Evolutionary conservation across 2,888 invertebrate genomes (phyloP).

Genomic region (Eristalis arbustorum): DNA sequence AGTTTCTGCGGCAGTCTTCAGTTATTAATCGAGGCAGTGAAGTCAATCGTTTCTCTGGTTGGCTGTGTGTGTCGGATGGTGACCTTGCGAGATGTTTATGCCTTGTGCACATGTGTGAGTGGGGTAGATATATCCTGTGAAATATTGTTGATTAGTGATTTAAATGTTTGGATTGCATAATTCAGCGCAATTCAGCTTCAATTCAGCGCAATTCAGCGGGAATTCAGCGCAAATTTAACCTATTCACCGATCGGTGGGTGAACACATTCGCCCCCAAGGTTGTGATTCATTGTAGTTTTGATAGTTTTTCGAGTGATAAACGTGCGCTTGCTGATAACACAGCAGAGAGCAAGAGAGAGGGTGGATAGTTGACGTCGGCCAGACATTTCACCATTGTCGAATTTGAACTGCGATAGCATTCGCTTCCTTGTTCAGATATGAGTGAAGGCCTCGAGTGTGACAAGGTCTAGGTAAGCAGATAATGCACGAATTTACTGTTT

Average conservation of each 20-base stretch:
- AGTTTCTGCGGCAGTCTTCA: constrained; percentile 15
- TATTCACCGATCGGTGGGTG: background rate
- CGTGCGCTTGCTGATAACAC: background rate
- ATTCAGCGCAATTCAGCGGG: background rate
- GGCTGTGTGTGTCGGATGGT: constrained; percentile 36
- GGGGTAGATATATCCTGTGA: background rate
- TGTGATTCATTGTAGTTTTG: background rate
- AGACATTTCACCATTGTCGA: background rate
- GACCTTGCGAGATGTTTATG: constrained; percentile 49
- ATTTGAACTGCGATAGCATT: background rate
- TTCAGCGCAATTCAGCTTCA: background rate
- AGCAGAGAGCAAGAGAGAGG: too few relatives aligned
- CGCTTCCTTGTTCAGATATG: background rate
- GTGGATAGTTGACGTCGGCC: background rate
- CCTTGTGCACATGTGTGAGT: background rate
- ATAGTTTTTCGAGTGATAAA: too few relatives aligned
- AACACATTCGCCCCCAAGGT: background rate
- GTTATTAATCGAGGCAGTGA: constrained; percentile 52
- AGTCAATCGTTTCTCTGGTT: constrained; percentile 38
- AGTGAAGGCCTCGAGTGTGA: background rate
- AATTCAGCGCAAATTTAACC: background rate
- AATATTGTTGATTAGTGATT: background rate
- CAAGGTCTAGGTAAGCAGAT: background rate
- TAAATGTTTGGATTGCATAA: background rate
- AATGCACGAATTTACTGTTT: background rate